Conservation (phyloP, 2,888 invertebrate species). For the Orchesellides sinensis region DNA sequence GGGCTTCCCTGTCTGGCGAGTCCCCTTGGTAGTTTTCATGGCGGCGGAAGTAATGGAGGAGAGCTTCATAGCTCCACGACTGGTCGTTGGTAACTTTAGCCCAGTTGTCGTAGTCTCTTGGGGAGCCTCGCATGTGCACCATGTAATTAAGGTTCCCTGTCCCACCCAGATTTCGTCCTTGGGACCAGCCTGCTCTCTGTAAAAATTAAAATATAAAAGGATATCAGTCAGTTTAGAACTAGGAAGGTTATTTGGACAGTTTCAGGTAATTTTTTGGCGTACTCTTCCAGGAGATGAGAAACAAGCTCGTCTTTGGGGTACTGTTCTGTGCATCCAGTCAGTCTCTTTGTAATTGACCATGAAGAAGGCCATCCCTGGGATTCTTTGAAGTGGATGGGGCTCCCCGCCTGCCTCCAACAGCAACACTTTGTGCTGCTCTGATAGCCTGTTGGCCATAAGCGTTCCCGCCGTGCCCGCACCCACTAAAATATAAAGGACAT, state of each 20-base stretch:
- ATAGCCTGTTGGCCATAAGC: slow-evolving; percentile 61
- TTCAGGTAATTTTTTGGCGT: not conserved
- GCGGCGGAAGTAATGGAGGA: slow-evolving; percentile 65
- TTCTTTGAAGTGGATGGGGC: slow-evolving; percentile 66
- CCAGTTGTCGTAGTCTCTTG: slow-evolving; percentile 67
- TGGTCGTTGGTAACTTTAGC: slow-evolving; percentile 64
- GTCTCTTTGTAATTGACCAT: slow-evolving; percentile 65
- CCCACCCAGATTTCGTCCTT: slow-evolving; percentile 58
- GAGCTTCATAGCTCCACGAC: slow-evolving; percentile 62
- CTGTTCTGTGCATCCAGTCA: slow-evolving; percentile 64
- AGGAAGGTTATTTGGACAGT: not conserved
- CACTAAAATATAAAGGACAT: slow-evolving; percentile 39
- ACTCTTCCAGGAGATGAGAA: slow-evolving; percentile 42
- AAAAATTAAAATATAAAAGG: not conserved
- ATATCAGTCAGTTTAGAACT: not conserved
- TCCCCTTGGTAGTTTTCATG: slow-evolving; percentile 67
- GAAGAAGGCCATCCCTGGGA: slow-evolving; percentile 67
- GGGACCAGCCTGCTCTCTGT: slow-evolving; percentile 48
- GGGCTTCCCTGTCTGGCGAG: slow-evolving; percentile 64
- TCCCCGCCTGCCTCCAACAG: slow-evolving; percentile 65
- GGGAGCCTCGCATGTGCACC: slow-evolving; percentile 57
- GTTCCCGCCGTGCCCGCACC: slow-evolving; percentile 64
- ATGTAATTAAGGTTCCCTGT: slow-evolving; percentile 64
- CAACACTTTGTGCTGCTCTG: slow-evolving; percentile 62
- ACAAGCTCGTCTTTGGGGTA: slow-evolving; percentile 65